phyloP scores from a whole-genome alignment of 1,140 invertebrate species.

The Bombus breviceps region DNA sequence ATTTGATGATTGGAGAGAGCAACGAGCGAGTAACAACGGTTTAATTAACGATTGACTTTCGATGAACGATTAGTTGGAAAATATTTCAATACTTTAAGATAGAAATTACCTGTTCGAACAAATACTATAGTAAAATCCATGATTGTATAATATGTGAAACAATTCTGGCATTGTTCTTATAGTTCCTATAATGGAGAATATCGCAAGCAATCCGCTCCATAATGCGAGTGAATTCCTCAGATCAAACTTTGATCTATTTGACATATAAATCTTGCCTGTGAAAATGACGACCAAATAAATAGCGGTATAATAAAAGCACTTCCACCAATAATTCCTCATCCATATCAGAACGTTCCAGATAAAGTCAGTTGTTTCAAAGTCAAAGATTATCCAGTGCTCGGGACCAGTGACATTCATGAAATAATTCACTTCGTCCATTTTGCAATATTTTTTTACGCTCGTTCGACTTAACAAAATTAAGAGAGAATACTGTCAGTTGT shows the following conservation, averaged over 20 bases:
- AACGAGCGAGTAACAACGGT: too few species aligned
- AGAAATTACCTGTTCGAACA: neutral
- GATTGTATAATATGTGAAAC: rapidly evolving
- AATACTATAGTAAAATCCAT: neutral
- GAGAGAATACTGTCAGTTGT: rapidly evolving
- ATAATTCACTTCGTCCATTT: neutral
- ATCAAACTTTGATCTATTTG: neutral
- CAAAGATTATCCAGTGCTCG: neutral
- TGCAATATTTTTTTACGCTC: too few species aligned
- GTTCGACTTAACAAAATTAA: too few species aligned
- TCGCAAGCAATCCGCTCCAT: neutral
- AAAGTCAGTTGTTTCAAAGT: neutral
- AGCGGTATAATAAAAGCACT: neutral
- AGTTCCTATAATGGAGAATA: neutral
- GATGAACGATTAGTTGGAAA: too few species aligned
- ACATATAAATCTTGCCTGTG: neutral
- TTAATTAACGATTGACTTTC: too few species aligned
- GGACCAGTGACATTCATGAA: neutral
- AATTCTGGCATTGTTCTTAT: neutral
- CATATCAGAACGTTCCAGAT: neutral
- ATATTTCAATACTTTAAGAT: too few species aligned
- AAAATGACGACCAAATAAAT: neutral
- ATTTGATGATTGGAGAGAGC: too few species aligned
- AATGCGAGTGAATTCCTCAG: neutral
- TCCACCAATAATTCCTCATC: neutral